These are phyloP conservation scores for Charadrius vociferus DNA, from an alignment of 2,113 vertebrate species.

Conservation along the genomic window DNA sequence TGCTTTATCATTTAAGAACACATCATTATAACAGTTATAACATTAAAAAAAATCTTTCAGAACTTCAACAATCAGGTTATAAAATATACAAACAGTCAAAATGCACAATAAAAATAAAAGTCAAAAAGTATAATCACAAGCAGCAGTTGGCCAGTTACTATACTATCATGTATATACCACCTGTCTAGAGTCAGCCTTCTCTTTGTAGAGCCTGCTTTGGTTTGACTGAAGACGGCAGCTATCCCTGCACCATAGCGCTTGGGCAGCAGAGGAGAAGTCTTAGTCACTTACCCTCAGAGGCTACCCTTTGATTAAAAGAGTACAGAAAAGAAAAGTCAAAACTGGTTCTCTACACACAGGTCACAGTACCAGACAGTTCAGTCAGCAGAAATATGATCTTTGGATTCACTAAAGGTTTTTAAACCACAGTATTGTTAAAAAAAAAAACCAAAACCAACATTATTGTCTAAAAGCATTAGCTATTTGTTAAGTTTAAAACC, in stretches of 20 bases:
- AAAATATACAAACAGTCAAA: slow-evolving; percentile 66
- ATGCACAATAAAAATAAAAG: slow-evolving; percentile 53
- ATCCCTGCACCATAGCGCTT: slow-evolving; percentile 85
- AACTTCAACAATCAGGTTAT: slow-evolving; percentile 42
- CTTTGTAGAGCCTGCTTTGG: slow-evolving; percentile 83
- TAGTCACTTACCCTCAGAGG: slow-evolving; percentile 91
- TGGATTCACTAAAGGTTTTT: slow-evolving; percentile 38
- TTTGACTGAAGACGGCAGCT: slow-evolving; percentile 86
- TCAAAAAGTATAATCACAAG: slow-evolving; percentile 72
- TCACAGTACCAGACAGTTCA: slow-evolving; percentile 85
- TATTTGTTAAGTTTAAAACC: background rate
- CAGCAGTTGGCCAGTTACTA: slow-evolving; percentile 79
- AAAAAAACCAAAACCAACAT: no score
- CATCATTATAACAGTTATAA: slow-evolving; percentile 46
- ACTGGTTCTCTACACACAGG: slow-evolving; percentile 79
- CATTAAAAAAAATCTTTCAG: slow-evolving; percentile 1
- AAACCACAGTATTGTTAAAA: background rate
- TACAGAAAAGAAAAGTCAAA: slow-evolving; percentile 90
- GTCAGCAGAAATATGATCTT: slow-evolving; percentile 79
- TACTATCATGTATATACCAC: slow-evolving; percentile 80
- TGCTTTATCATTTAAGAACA: background rate
- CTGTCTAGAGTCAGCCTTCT: slow-evolving; percentile 86
- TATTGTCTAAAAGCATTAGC: background rate
- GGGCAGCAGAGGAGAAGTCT: slow-evolving; percentile 89
- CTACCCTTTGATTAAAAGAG: slow-evolving; percentile 90